Base-by-base conservation (phyloP, 2,888 invertebrate genomes). In the Trachelus stipa region DNA sequence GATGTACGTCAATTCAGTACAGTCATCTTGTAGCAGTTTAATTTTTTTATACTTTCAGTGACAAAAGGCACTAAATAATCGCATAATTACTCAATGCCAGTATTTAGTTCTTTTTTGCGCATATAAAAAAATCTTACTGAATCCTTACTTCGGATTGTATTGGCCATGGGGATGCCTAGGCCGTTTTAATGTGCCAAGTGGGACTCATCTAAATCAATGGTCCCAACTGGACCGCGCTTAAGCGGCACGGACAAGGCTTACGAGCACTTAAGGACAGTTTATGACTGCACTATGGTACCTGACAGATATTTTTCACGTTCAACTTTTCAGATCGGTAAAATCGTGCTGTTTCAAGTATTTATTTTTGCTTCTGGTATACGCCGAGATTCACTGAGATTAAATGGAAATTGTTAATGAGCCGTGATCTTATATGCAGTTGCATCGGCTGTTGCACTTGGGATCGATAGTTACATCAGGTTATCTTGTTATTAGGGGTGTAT, bases 221-320 rank as follows among this genome's bases (percentile, higher is more conserved):
- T 56, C 23, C 56, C 23, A 56, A 56, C 23, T 56, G 56, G 23
- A 56, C 34, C 31, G 12, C 74, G 34, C 30, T 74, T 35, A 30
- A 37, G 34, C 23, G n/a, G 11, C 34, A 34, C 35, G 34, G 30
- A 15, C 74, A 35, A 74, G 35, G 35, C 31, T 74, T 34, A 74
- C 74, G 35, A 15, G 74, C 37, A 74, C 74, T 74, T 74, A 74
- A 74, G 74, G n/a, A 34, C 74, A 34, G 74, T 74, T 74, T 74
- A 74, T 35, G 74, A 74, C 74, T 30, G 30, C 37, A 35, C 71
- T 34, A 9, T 56, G 23, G 56, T 56, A 56, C 56, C 56, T 56
- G 56, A 2, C 6, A 56, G 23, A 56, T 56, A 56, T 23, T 56
- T 56, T 23, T 56, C 23, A 23, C 56, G 56, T 23, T 56, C 2